Evolutionary conservation across 2,888 invertebrate species (phyloP).

Genomic region (Andricus quercusramuli): DNA sequence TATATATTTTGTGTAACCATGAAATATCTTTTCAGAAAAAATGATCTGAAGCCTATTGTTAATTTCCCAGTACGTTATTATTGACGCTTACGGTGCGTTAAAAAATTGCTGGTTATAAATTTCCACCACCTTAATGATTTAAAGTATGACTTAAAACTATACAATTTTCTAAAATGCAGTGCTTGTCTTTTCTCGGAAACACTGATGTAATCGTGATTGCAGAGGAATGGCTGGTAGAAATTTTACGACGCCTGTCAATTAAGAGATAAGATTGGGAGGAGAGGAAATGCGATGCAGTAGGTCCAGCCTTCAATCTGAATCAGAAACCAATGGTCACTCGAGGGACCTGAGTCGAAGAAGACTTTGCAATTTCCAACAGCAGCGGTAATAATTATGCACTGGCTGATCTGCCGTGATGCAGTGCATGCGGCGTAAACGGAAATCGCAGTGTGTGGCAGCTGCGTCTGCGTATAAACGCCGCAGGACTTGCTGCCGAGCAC

Average conservation of each 20-base stretch:
- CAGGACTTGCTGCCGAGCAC: conserved; percentile 27
- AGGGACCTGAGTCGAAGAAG: conserved; percentile 30
- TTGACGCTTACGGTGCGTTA: no score
- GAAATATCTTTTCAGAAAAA: no score
- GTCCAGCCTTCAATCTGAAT: conserved; percentile 16
- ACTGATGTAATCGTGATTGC: not conserved
- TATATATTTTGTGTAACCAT: no score
- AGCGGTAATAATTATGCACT: conserved; percentile 40
- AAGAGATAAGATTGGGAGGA: conserved; percentile 18
- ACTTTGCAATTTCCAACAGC: conserved; percentile 38
- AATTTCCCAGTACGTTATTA: no score
- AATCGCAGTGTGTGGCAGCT: conserved; percentile 39
- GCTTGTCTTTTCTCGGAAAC: not conserved
- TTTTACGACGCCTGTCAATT: conserved; percentile 11
- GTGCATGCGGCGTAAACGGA: conserved; percentile 35
- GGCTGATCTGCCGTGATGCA: conserved; percentile 6
- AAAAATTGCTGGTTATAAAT: no score
- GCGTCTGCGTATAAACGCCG: conserved; percentile 15
- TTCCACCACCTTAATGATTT: no score
- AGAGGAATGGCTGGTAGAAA: not conserved
- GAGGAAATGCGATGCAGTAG: conserved; percentile 33
- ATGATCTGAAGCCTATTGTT: no score
- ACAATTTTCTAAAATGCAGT: not conserved
- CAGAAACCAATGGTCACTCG: conserved; percentile 32
- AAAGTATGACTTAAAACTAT: not conserved